Evolutionary conservation across 2,888 invertebrate genomes (phyloP).

Genomic region (Nomada fabriciana): DNA sequence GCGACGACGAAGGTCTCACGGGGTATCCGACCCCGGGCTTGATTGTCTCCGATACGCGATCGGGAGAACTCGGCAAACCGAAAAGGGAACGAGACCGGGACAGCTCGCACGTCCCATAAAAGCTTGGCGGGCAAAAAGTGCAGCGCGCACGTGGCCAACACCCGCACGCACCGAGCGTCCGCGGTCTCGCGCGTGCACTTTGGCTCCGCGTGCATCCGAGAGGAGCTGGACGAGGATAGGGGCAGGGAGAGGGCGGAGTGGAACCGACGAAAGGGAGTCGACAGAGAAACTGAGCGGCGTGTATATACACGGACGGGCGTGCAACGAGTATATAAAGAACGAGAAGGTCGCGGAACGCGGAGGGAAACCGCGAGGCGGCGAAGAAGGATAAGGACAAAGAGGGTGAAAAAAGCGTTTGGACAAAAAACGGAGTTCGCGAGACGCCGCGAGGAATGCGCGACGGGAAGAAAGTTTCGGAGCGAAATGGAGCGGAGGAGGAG

Average conservation of each 20-base stretch:
- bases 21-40: background rate
- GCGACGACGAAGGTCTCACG: too few relatives aligned
- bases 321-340: slow-evolving; percentile 38
- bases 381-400: background rate
- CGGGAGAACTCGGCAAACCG: slow-evolving; percentile 28
- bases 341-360: slow-evolving; percentile 2
- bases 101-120: slow-evolving; percentile 58
- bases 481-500: slow-evolving; percentile 9
- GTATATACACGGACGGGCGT: background rate
- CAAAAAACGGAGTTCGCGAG: background rate
- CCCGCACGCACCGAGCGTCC: slow-evolving; percentile 77
- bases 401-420: background rate
- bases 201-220: slow-evolving; percentile 38
- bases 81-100: slow-evolving; percentile 49
- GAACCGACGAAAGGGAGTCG: background rate
- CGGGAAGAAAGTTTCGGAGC: background rate
- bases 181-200: slow-evolving; percentile 58
- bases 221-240: slow-evolving; percentile 30
- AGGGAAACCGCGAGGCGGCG: background rate
- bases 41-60: background rate
- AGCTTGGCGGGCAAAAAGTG: slow-evolving; percentile 74
- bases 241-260: slow-evolving; percentile 1
- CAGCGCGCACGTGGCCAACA: slow-evolving; percentile 81
- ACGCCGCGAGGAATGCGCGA: slow-evolving; percentile 19
- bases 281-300: background rate